Conservation (phyloP, 2,888 invertebrate species). For the Acanthopleura granulata region DNA sequence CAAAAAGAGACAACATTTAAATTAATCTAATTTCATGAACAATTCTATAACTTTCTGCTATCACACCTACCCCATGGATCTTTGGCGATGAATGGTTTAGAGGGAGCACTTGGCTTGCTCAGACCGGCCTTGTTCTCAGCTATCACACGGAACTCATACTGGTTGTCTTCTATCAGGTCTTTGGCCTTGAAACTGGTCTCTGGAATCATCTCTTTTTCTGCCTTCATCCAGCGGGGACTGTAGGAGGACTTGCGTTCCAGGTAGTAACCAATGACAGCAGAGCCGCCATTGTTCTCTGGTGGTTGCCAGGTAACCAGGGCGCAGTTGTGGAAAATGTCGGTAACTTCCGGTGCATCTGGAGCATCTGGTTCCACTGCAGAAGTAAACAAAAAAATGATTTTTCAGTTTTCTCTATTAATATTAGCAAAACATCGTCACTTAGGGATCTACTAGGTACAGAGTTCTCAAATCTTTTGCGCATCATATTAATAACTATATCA, state of each 20-base stretch:
- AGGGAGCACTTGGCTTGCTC: slow-evolving; percentile 76
- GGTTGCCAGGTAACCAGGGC: slow-evolving; percentile 68
- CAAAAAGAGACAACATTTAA: too few species aligned
- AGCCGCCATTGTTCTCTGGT: slow-evolving; percentile 70
- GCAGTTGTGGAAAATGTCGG: slow-evolving; percentile 56
- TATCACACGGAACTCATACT: slow-evolving; percentile 65
- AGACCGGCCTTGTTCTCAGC: slow-evolving; percentile 81
- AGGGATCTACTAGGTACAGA: too few species aligned
- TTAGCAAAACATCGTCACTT: too few species aligned
- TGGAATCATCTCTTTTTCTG: slow-evolving; percentile 54
- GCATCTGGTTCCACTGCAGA: slow-evolving; percentile 60
- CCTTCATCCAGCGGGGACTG: slow-evolving; percentile 58
- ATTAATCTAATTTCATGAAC: too few species aligned
- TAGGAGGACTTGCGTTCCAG: slow-evolving; percentile 61
- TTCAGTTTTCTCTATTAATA: too few species aligned
- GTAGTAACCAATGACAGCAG: slow-evolving; percentile 65
- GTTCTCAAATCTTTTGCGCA: too few species aligned
- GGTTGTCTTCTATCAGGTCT: slow-evolving; percentile 57
- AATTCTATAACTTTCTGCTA: too few species aligned
- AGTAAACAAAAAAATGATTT: background rate
- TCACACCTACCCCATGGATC: slow-evolving; percentile 66
- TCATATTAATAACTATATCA: too few species aligned
- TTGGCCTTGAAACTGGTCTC: slow-evolving; percentile 45
- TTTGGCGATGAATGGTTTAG: slow-evolving; percentile 59
- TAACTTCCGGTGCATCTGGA: slow-evolving; percentile 59